Percentiles rank a stretch among this genome's conserved stretches.
These are phyloP conservation scores for Teleogryllus oceanicus DNA, from an alignment of 2,888 invertebrate genomes.

Conservation along the genomic window DNA sequence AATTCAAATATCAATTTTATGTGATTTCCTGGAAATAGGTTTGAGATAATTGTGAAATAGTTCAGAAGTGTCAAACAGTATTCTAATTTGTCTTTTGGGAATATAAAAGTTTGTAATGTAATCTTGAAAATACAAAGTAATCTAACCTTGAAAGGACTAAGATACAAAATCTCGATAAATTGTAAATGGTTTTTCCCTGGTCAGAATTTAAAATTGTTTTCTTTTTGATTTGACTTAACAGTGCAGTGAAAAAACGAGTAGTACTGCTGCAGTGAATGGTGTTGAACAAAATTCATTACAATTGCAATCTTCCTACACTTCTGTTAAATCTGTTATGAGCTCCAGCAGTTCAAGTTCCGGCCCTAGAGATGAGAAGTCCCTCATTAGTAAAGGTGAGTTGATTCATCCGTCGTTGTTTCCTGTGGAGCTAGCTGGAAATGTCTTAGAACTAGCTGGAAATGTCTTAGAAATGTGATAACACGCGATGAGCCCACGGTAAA, in stretches of 20 bases:
- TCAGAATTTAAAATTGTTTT: not conserved
- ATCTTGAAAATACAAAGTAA: too few species aligned
- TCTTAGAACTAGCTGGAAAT: constrained; percentile 2
- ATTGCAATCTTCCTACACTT: constrained; percentile 47
- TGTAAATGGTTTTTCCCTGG: not conserved
- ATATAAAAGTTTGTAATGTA: too few species aligned
- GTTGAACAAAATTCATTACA: constrained; percentile 43
- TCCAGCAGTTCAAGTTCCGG: not conserved
- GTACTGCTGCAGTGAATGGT: constrained; percentile 30
- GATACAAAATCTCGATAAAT: too few species aligned
- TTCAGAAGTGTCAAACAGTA: too few species aligned
- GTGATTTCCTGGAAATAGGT: too few species aligned
- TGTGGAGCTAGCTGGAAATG: not conserved
- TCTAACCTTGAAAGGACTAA: too few species aligned
- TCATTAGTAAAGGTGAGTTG: constrained; percentile 26
- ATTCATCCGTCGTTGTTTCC: not conserved
- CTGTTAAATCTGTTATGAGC: constrained; percentile 47
- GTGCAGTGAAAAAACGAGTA: not conserved
- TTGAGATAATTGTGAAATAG: too few species aligned
- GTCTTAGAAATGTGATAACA: not conserved
- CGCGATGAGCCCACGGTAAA: constrained; percentile 2
- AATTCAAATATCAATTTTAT: too few species aligned
- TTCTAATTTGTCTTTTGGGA: too few species aligned
- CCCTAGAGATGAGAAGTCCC: constrained; percentile 19
- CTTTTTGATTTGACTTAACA: not conserved